Evolutionary conservation across 2,888 invertebrate species (phyloP).

Genomic region (Pseudoips prasinana): DNA sequence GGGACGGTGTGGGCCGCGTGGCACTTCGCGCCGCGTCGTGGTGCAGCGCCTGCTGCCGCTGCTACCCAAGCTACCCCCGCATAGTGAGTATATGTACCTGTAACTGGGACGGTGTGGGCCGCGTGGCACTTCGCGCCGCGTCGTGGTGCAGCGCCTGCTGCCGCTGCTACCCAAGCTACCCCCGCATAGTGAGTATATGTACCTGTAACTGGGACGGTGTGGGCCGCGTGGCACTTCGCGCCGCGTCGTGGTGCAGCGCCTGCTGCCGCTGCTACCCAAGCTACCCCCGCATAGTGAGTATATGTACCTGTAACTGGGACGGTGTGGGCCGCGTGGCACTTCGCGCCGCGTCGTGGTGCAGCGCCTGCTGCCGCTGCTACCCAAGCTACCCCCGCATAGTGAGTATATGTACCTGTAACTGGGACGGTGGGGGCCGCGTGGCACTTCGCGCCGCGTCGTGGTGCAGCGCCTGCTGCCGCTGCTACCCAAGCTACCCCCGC

Average conservation of each 20-base stretch:
- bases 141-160: constrained; percentile 89
- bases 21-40: not conserved
- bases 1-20: constrained; percentile 42
- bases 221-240: constrained; percentile 50
- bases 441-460: constrained; percentile 17
- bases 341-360: not conserved
- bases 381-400: constrained; percentile 43
- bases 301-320: not conserved
- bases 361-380: constrained; percentile 7
- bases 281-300: constrained; percentile 61
- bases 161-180: constrained; percentile 84
- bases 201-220: constrained; percentile 43
- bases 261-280: constrained; percentile 85
- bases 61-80: constrained; percentile 7
- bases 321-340: constrained; percentile 14
- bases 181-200: constrained; percentile 23
- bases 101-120: constrained; percentile 53
- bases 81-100: not conserved
- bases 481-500: constrained; percentile 28
- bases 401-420: constrained; percentile 18
- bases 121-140: constrained; percentile 58
- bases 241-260: constrained; percentile 87
- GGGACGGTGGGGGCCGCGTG: not conserved
- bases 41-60: constrained; percentile 4
- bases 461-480: constrained; percentile 5